Base-by-base conservation (phyloP, 2,888 invertebrate species). In the Trichopoda pennipes region DNA sequence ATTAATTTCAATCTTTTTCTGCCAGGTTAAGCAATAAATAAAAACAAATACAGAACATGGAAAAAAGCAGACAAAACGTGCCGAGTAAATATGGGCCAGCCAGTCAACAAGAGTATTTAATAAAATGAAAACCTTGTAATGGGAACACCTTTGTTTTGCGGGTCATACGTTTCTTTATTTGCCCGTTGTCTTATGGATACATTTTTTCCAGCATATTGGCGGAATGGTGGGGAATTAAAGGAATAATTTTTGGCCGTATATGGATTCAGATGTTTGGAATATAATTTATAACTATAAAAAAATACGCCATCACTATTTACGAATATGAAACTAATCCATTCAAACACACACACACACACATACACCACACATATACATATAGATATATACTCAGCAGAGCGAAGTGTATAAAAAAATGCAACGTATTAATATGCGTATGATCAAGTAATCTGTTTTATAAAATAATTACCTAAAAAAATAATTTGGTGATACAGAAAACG, bases 131-230 rank as follows among this genome's bases (percentile, higher is more conserved):
- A 7, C 23, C 16, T 66, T 60, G 51, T 42, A 64, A 78, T 66
- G 58, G 47, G 64, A 78, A 72, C 78, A 78, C 72, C 63, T 78
- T 60, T 72, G 42, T 55, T 61, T 74, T 64, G 56, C 66, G 51
- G 51, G 47, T 63, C 64, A 58, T 38, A 64, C 4, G 17, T 42
- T 56, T 17, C 14, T 44, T 56, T 3, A 23, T n/a, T 19, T 8
- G n/a, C 23, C 4, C 7, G 28, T 28, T 28, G 28, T 7, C 8
- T 28, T 28, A 28, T 6, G 28, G 8, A 6, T 28, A 28, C 1
- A 28, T 28, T 28, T 28, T 28, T 28, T 28, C 28, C 8, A 28
- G 28, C 28, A 6, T 28, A 28, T 28, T 42, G 42, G 35, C 35
- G 55, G 21, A 21, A 74, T 44, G 14, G 55, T 10, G 63, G 32